Base-by-base conservation (phyloP, 2,797 vertebrate genomes). In the Galagoides demidoff region DNA sequence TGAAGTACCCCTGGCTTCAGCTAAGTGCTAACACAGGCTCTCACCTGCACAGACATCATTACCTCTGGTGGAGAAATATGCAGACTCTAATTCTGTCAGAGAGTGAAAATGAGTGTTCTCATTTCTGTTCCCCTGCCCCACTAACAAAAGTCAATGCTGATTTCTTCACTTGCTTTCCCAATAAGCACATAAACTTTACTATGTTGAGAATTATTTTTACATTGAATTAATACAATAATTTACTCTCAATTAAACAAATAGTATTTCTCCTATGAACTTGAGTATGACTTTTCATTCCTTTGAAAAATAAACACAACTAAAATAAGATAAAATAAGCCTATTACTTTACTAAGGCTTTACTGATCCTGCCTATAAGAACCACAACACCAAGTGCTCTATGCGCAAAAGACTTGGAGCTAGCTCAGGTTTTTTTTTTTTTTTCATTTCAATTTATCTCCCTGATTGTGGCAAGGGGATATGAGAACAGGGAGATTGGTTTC, bases 271-370 rank as follows among this genome's bases (percentile, higher is more conserved):
- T 37, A n/a, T 2, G 64, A 89, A 37, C 12, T 22, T 89, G 10
- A 91, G 11, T 73, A 34, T 87, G 64, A 91, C 16, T 16, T 68
- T 90, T 22, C 27, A 76, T 77, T 88, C 25, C 17, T 92, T 82
- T 45, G 71, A 77, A 78, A 4, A 55, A 49, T 76, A 68, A 87
- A 57, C 19, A 73, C 84, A 91, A 76, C 64, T 49, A 85, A 92
- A 94, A 76, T n/a, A 85, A 94, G 22, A 70, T 49, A 85, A 92
- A 92, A 76, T n/a, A 85, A 94, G 22, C 29, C 17, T 34, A 74
- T 68, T 92, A 84, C 86, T 85, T 94, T 17, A 39, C 34, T 87
- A 76, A 71, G 11, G 11, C 25, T 68, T 96, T 92, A 25, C 22
- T 92, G 45, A 94, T 23, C 5, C 43, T 49, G n/a, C 45, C 31